Percentiles rank a stretch among this genome's conserved stretches.
phyloP scores from a whole-genome alignment of 2,888 invertebrate species.

The Formica aserva region DNA sequence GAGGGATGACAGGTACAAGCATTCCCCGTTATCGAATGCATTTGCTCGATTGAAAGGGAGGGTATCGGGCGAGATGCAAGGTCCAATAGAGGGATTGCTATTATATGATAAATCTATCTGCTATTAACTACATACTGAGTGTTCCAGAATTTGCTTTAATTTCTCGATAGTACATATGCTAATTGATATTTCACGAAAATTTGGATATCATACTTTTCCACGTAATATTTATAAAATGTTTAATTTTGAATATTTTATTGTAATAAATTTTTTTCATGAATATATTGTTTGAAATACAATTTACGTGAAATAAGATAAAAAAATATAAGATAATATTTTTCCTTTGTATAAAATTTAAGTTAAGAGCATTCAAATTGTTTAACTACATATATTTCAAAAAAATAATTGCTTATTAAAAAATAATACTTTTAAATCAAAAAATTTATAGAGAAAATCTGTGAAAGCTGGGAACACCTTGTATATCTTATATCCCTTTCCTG shows the following conservation, averaged over 20 bases:
- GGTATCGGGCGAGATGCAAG: constrained; percentile 48
- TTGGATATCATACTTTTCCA: not conserved
- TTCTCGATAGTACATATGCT: not conserved
- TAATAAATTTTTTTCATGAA: not conserved
- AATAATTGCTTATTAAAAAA: not conserved
- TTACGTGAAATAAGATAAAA: not conserved
- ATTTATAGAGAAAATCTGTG: not conserved
- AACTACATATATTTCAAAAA: not conserved
- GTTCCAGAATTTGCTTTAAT: not conserved
- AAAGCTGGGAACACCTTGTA: constrained; percentile 19
- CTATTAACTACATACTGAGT: constrained; percentile 53
- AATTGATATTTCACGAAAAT: not conserved
- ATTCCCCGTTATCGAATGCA: constrained; percentile 67
- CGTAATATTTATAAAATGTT: not conserved
- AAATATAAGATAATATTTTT: not conserved
- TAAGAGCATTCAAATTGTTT: not conserved
- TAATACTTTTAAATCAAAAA: not conserved
- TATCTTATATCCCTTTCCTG: not conserved
- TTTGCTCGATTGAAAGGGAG: constrained; percentile 59
- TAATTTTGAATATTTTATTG: not conserved
- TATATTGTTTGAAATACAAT: not conserved
- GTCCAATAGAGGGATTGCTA: constrained; percentile 60
- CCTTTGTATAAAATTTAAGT: not conserved
- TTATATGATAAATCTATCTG: constrained; percentile 62
- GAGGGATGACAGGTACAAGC: constrained; percentile 62